Evolutionary conservation across 2,113 vertebrate genomes (phyloP), one percentile per base, ranked within the genome.

Genomic region (Oreochromis niloticus): DNA sequence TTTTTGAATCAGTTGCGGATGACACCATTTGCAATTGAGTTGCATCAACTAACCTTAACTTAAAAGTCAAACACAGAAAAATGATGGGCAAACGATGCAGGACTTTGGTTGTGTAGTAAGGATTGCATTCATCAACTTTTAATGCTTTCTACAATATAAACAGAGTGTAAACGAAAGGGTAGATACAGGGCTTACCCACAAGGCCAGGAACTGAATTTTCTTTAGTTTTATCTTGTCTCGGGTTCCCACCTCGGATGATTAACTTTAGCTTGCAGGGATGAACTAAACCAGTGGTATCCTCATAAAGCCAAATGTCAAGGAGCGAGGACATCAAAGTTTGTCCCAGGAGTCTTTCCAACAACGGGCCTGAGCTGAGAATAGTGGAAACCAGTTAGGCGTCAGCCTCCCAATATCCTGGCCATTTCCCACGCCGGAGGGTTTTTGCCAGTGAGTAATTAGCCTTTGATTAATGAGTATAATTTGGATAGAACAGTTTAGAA

Each of bases 401-500:
- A 66, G 11, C 24, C 7, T 85, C 43, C 80, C 85, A 34, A 82
- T 59, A 84, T 73, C 24, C 71, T 50, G 43, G 71, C 24, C 43
- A 32, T 50, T 86, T 63, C 48, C 48, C 41, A 54, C n/a, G 24
- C 66, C 13, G 7, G n/a, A 78, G 78, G 10, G 6, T 75, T 82
- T 80, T 71, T 79, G 50, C 16, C 56, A 36, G 57, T 81, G 50
- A 86, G 46, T 93, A 90, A 94, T 94, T 92, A 92, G 50, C 52
- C 52, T 39, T 80, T 90, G 88, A 95, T 95, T 93, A 94, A 95
- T 94, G 90, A 90, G 81, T 83, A 86, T 91, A 30, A 91, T 95
- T 94, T 92, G 79, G 61, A 89, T 95, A 89, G 86, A 88, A 85
- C 68, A 83, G 87, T 86, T 90, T 55, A 85, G 54, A 36, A 36